phyloP scores from a whole-genome alignment of 1,140 invertebrate species.

The Cherax destructor region DNA sequence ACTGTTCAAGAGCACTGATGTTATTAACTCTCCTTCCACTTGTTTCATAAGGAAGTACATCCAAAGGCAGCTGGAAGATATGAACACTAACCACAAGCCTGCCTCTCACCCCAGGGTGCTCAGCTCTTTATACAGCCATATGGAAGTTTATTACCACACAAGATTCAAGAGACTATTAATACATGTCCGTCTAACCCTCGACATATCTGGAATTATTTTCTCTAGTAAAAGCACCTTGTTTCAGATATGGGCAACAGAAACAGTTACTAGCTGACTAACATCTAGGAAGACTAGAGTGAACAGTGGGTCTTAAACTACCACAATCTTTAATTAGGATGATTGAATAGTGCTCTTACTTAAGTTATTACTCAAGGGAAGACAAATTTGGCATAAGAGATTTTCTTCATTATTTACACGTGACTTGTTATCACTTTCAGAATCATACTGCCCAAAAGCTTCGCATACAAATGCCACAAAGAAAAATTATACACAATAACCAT shows the following conservation, averaged over 20 bases:
- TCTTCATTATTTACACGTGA: too few species aligned
- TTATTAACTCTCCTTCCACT: neutral
- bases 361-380: slow-evolving; percentile 50
- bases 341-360: neutral
- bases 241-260: slow-evolving; percentile 20
- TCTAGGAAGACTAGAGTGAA: slow-evolving; percentile 58
- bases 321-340: slow-evolving; percentile 12
- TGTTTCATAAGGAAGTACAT: neutral
- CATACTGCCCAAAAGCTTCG: too few species aligned
- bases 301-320: slow-evolving; percentile 18
- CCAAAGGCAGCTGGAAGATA: neutral
- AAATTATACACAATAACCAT: neutral
- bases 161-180: neutral
- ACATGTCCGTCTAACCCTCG: neutral
- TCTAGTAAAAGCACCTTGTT: slow-evolving; percentile 23
- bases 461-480: neutral
- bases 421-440: too few species aligned
- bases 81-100: neutral
- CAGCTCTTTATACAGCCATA: neutral
- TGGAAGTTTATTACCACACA: neutral
- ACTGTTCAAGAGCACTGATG: neutral
- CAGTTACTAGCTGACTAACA: slow-evolving; percentile 53
- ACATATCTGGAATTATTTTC: neutral
- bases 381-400: neutral
- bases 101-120: neutral